Evolutionary conservation across 2,797 vertebrate species (phyloP), one percentile per base, ranked within the genome.

Genomic region (Harpagifer antarcticus): DNA sequence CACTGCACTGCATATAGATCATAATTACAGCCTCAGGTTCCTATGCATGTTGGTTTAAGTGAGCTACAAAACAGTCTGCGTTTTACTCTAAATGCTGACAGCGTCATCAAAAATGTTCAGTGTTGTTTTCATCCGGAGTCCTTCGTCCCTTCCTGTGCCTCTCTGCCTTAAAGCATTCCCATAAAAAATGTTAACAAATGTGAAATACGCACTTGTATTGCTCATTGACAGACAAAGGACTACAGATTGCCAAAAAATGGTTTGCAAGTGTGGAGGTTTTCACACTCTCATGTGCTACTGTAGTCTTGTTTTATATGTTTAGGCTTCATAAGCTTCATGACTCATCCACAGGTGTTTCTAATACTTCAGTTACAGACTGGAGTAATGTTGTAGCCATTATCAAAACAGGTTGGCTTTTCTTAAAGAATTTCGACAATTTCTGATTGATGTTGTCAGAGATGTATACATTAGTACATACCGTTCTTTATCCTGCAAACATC

Each of bases 111-210:
- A 81, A 62, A 14, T 8, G 49, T 80, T 57, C 49, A 44, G 68
- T 78, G 83, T 62, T 78, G 67, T 76, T 86, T 86, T 65, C 61
- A 81, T 80, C 58, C 31, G 9, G 69, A 56, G 57, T 64, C 72
- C 72, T 56, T 48, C 5, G 37, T 57, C 62, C 16, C 73, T 74
- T 87, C 77, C 73, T 82, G 72, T 68, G 47, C 20, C 60, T 76
- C 45, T 11, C 59, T 17, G 60, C 77, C 57, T 76, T 58, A 27
- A 76, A 76, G 61, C 7, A 9, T 69, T 73, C 45, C 59, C 47
- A 74, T 74, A 63, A 84, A 80, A 81, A 64, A 27, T 16, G 49
- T 19, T 50, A 81, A 60, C 60, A 31, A 77, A 77, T n/a, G 50
- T 33, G 48, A 76, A 72, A 53, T 15, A 63, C 66, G 68, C 19